Percentiles rank a stretch among this genome's conserved stretches.
These are phyloP conservation scores for Egretta garzetta DNA, from an alignment of 2,113 vertebrate species.

Conservation along the genomic window DNA sequence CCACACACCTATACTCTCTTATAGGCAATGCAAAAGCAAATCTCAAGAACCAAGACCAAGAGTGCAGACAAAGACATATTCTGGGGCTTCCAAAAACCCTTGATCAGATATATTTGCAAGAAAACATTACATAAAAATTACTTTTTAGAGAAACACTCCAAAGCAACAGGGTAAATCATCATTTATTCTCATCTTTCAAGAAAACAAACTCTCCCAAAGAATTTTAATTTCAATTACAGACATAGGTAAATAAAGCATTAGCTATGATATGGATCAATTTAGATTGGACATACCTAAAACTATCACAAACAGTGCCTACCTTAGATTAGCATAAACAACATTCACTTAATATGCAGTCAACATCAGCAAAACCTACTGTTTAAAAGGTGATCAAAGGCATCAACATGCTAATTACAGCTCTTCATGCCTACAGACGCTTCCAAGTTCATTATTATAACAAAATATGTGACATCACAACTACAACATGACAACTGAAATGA, in stretches of 20 bases:
- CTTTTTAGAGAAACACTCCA: neutral
- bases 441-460: neutral
- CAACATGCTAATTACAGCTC: neutral
- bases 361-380: neutral
- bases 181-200: neutral
- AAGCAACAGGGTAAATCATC: neutral
- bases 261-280: neutral
- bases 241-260: neutral
- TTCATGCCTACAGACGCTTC: neutral
- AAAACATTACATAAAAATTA: neutral
- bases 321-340: neutral
- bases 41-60: neutral
- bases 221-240: neutral
- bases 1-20: rapidly evolving
- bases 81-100: neutral
- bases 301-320: neutral
- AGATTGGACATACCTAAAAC: neutral
- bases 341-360: neutral
- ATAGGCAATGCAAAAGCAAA: neutral
- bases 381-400: neutral
- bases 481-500: neutral
- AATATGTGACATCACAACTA: neutral
- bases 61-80: neutral
- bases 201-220: rapidly evolving
- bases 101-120: neutral